Evolutionary conservation across 2,888 invertebrate species (phyloP), one percentile per base, ranked within the genome.

Genomic region (Nephrotoma appendiculata): DNA sequence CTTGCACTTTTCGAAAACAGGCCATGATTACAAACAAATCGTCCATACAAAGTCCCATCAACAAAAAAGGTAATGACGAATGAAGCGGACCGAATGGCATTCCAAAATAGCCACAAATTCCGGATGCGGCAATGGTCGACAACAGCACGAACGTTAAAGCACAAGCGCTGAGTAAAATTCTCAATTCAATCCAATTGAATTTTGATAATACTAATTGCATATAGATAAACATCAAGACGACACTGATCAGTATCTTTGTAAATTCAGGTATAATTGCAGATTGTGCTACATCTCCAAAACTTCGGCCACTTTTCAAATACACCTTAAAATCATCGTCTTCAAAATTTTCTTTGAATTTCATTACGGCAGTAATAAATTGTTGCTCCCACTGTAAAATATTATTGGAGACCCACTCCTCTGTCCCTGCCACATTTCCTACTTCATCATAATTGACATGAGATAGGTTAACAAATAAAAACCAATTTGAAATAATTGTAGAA

Each of bases 11-110:
- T 88, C 95, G 94, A 95, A 95, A 96, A 89, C 95, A 95, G 31
- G 95, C 95, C 92, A 95, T 94, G 92, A 97, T 95, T 0, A 97
- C 96, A 91, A 97, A 96, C 94, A 96, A 96, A 89, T 97, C 97
- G 89, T 97, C 97, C 41, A 97, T 94, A 52, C 95, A 93, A 88
- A 96, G 93, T 88, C 96, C 96, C 93, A 97, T 94, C 15, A 97
- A 90, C 87, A 97, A 92, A 91, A 97, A 96, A 5, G 96, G 96
- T 87, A 97, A 91, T n/a, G 96, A 95, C 7, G 95, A 95, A 90
- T 97, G 96, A 0, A 97, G 95, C 0, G 96, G 96, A 1, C 96
- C 96, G 90, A 96, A 96, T 43, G 95, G 93, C 48, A 96, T 92
- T 6, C 95, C 95, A 87, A 95, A 90, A 9, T 94, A 90, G 0